phyloP scores from a whole-genome alignment of 2,113 vertebrate species.

The Laterallus jamaicensis region DNA sequence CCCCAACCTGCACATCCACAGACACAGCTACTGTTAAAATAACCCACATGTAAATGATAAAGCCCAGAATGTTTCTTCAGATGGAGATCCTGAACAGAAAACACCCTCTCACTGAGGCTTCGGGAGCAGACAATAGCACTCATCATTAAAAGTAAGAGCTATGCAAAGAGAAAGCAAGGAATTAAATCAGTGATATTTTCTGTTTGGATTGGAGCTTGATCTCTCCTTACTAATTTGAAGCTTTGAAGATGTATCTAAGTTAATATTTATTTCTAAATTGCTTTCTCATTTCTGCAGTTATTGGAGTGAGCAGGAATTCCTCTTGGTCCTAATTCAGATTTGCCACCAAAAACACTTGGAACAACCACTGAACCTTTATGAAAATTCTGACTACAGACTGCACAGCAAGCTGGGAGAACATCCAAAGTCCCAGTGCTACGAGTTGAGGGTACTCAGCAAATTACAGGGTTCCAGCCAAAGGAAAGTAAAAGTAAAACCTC shows the following conservation, averaged over 20 bases:
- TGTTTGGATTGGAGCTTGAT: not conserved
- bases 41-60: not conserved
- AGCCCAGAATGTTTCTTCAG: not conserved
- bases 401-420: not conserved
- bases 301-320: not conserved
- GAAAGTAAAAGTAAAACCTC: not conserved
- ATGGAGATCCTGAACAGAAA: not conserved
- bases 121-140: not conserved
- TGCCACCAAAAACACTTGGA: too few relatives aligned
- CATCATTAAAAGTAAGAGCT: not conserved
- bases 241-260: not conserved
- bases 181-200: not conserved
- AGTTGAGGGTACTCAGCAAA: not conserved
- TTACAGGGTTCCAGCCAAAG: not conserved
- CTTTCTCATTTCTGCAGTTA: not conserved
- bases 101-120: fast-evolving
- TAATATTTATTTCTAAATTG: not conserved
- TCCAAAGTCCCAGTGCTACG: not conserved
- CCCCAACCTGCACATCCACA: not conserved
- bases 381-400: not conserved
- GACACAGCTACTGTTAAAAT: not conserved
- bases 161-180: not conserved
- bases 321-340: not conserved
- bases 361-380: not conserved
- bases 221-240: not conserved